phyloP scores from a whole-genome alignment of 2,797 vertebrate genomes.

The Sebastes matsubarae region DNA sequence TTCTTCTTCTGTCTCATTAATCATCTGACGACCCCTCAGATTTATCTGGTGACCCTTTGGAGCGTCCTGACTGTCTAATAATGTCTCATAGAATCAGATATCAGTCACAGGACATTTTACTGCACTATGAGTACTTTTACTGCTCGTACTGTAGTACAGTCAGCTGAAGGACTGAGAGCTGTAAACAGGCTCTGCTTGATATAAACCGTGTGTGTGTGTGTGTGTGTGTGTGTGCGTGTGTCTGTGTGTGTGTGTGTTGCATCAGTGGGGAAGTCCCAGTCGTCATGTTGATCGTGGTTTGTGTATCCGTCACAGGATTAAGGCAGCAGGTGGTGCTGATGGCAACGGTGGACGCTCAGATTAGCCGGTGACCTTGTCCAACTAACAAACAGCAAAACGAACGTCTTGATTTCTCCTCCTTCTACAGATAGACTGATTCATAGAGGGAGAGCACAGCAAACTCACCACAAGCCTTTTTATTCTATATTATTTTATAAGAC shows the following conservation, averaged over 20 bases:
- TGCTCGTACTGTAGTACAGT: not conserved
- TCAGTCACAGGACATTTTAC: not conserved
- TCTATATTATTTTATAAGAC: not conserved
- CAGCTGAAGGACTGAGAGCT: too few species aligned
- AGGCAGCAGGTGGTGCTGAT: conserved; percentile 53
- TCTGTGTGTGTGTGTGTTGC: not conserved
- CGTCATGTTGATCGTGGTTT: not conserved
- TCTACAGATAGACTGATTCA: too few species aligned
- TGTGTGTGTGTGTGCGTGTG: not conserved
- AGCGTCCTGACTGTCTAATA: too few species aligned
- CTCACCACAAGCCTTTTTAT: not conserved
- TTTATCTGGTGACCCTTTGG: too few species aligned
- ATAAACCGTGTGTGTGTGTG: not conserved
- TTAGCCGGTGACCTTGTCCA: conserved; percentile 54
- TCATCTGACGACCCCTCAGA: too few species aligned
- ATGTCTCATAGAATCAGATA: too few species aligned
- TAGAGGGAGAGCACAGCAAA: too few species aligned
- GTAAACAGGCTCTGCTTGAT: not conserved
- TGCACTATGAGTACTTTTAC: not conserved
- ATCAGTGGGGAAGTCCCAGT: conserved; percentile 64
- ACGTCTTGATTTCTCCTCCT: not conserved
- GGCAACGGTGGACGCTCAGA: conserved; percentile 33
- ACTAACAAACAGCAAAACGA: not conserved
- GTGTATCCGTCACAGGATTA: conserved; percentile 63
- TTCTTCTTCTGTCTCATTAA: too few species aligned